Evolutionary conservation across 2,113 vertebrate species (phyloP), one percentile per base, ranked within the genome.

Genomic region (Mirza zaza): DNA sequence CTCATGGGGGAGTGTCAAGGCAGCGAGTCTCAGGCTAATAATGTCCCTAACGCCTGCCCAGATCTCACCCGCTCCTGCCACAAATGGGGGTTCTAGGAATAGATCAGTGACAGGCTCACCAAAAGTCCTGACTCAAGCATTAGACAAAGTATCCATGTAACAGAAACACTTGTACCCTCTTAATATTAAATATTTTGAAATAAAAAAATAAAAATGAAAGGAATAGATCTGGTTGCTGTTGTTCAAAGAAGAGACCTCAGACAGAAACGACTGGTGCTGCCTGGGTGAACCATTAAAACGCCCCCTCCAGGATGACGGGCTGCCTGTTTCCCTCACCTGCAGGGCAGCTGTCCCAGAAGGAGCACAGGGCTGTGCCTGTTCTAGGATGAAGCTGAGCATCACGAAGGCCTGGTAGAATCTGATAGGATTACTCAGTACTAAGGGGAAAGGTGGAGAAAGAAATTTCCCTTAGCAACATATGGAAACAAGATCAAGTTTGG

Each of bases 381-480:
- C 79, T 70, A 93, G 39, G 15, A 77, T 59, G 79, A 15, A 4
- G 13, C 55, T 36, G 36, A 96, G 76, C 48, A n/a, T 61, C 91
- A 45, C 2, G 59, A 83, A 68, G 59, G 61, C 21, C 0, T 18
- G 67, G 48, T 42, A 50, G 45, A 65, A 34, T 95, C 93, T 95
- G 86, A 77, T 73, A 90, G 86, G 75, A 97, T 92, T 93, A 70
- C 55, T 97, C 91, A 82, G 48, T 23, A 52, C 3, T 87, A 52
- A 77, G 11, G 29, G 11, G 36, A 34, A 91, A 88, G 55, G 6
- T 23, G 5, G 12, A 70, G n/a, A 36, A 77, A 92, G 55, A 83
- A 90, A 97, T 98, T 93, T 96, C 86, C 77, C 81, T 92, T 13
- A 34, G 57, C 73, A 93, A 90, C 83, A 92, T 63, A 96, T 18